These are phyloP conservation scores for Alfaro cultratus DNA, from an alignment of 2,797 vertebrate species.

Conservation along the genomic window DNA sequence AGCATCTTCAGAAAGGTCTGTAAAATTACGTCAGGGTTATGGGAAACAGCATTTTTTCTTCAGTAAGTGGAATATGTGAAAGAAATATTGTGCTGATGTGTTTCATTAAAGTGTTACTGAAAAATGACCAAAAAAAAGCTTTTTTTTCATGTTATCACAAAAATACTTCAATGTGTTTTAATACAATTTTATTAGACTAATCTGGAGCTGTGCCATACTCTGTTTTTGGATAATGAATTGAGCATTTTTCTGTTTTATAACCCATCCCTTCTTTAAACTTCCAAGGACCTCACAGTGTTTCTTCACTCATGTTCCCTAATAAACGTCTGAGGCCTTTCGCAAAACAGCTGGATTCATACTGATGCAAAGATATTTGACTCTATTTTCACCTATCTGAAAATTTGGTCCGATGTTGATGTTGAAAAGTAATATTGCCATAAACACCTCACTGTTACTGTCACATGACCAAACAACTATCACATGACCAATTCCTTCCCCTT, in stretches of 20 bases:
- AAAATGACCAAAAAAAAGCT: not conserved
- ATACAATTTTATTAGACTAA: not conserved
- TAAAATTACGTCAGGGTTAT: not conserved
- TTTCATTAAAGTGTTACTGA: not conserved
- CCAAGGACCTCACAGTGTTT: not conserved
- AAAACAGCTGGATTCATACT: not conserved
- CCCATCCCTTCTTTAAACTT: not conserved
- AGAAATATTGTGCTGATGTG: not conserved
- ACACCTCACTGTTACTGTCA: not conserved
- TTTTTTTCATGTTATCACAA: not conserved
- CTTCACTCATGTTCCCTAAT: not conserved
- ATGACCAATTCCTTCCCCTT: not conserved
- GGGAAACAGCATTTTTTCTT: not conserved
- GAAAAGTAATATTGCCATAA: no score
- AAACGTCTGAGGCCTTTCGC: not conserved
- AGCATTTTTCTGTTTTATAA: not conserved
- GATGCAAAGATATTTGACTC: not conserved
- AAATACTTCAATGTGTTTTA: not conserved
- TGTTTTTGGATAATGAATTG: not conserved
- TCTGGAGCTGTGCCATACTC: not conserved
- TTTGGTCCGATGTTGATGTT: no score
- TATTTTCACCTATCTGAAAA: not conserved
- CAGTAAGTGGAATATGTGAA: not conserved
- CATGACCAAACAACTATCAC: not conserved
- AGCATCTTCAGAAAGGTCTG: slow-evolving; percentile 89